Evolutionary conservation across 1,140 invertebrate species (phyloP).

Genomic region (Drosophila parabipectinata): DNA sequence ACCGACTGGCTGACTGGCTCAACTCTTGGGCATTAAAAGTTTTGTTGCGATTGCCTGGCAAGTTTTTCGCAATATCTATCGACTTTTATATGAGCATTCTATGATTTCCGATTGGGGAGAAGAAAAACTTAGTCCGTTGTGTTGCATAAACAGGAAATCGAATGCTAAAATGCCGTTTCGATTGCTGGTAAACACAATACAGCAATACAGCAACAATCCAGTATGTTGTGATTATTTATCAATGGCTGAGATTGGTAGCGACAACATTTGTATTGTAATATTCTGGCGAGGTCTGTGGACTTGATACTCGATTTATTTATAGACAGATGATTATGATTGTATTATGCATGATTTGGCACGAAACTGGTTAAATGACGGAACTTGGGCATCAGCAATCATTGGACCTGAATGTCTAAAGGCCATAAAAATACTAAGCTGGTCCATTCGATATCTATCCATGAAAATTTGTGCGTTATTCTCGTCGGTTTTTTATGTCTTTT

Average conservation of each 20-base stretch:
- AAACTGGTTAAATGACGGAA: slow-evolving; percentile 61
- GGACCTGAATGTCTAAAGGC: slow-evolving; percentile 10
- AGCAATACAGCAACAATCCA: not conserved
- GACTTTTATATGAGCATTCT: slow-evolving; percentile 19
- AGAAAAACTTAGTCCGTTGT: slow-evolving; percentile 51
- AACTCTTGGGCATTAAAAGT: slow-evolving; percentile 57
- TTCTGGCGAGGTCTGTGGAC: slow-evolving; percentile 25
- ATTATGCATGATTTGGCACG: slow-evolving; percentile 49
- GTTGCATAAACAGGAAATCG: slow-evolving; percentile 76
- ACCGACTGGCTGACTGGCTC: slow-evolving; percentile 22
- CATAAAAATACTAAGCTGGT: slow-evolving; percentile 21
- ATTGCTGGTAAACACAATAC: slow-evolving; percentile 55
- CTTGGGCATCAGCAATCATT: slow-evolving; percentile 26
- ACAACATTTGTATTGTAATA: slow-evolving; percentile 63
- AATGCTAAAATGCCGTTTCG: slow-evolving; percentile 49
- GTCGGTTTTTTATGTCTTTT: slow-evolving; percentile 22
- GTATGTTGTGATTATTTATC: slow-evolving; percentile 56
- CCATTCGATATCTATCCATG: not conserved
- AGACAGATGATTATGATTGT: slow-evolving; percentile 41
- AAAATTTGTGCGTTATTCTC: slow-evolving; percentile 12
- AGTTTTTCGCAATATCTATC: slow-evolving; percentile 26
- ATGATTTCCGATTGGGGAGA: slow-evolving; percentile 15
- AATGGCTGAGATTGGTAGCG: slow-evolving; percentile 45
- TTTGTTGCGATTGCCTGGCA: slow-evolving; percentile 29
- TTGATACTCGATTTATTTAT: slow-evolving; percentile 50